A percentile compares a stretch with the other conserved stretches of the same genome.
Conservation (phyloP, 2,113 vertebrate genomes). For the Speoplatyrhinus poulsoni region DNA sequence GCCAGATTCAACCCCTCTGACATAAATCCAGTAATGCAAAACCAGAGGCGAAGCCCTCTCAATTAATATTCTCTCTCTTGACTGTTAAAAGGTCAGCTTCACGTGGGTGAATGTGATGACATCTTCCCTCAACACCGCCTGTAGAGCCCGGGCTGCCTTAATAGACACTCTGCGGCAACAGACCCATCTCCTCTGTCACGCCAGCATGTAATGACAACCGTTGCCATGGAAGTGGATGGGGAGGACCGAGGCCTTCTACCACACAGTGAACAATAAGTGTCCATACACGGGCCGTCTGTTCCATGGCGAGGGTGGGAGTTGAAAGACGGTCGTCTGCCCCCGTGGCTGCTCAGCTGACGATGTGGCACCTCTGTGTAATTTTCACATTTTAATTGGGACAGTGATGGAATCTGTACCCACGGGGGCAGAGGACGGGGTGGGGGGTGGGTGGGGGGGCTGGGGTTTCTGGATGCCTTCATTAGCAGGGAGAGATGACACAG, state of each 20-base stretch:
- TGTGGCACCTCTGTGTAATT: conserved; percentile 65
- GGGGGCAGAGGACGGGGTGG: conserved; percentile 14
- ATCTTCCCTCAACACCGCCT: conserved; percentile 34
- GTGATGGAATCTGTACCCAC: conserved; percentile 40
- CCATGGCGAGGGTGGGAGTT: neutral
- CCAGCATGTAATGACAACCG: conserved; percentile 17
- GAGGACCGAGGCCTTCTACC: conserved; percentile 13
- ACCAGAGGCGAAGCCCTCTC: conserved; percentile 6
- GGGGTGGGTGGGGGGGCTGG: neutral
- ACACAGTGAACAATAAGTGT: conserved; percentile 21
- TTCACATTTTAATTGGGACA: conserved; percentile 77
- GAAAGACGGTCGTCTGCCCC: neutral
- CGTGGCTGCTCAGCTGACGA: conserved; percentile 43
- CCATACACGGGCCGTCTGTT: neutral
- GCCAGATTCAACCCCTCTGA: neutral
- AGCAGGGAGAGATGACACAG: conserved; percentile 49
- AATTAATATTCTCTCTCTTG: conserved; percentile 10
- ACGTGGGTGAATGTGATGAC: conserved; percentile 25
- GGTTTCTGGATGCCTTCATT: conserved; percentile 65
- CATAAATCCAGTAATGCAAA: conserved; percentile 10
- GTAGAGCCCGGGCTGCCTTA: conserved; percentile 32
- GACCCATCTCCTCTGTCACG: conserved; percentile 8
- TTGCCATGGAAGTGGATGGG: conserved; percentile 4
- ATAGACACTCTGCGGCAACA: conserved; percentile 24
- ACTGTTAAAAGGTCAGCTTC: conserved; percentile 19